Base-by-base conservation (phyloP, 2,888 invertebrate species). In the Sarcophaga variegata region DNA sequence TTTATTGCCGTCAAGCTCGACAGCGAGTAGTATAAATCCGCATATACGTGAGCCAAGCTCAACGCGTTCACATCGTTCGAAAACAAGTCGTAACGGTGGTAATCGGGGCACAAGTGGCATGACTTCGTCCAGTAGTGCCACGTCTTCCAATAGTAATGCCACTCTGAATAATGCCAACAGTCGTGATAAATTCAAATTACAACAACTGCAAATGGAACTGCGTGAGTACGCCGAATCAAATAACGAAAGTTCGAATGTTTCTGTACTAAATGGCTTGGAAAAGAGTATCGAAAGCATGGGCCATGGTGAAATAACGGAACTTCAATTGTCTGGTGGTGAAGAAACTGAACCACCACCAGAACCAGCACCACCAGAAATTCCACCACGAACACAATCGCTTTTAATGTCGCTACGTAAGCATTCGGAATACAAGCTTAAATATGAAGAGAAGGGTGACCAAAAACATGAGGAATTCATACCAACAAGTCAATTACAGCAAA, bases 281-380 rank as follows among this genome's bases (percentile, higher is more conserved):
- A 86, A 83, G 11, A 88, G 81, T 95, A 95, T 64, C 25, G 67
- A 6, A 4, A 22, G n/a, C 69, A 66, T 62, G 17, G 67, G 95
- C 95, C 85, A 84, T 76, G 81, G 87, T 76, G 88, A 89, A 76
- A 86, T 88, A 45, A 79, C 76, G 54, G 83, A 84, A 47, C 60
- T 85, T 27, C 63, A 80, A 63, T 71, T 90, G 71, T 89, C 90
- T 62, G 90, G 89, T 22, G 89, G 89, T 45, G 92, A 91, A 72
- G 92, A 91, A 49, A 90, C 90, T 89, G 97, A 97, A 87, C 97
- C 97, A 3, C 97, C 97, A 14, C 97, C 97, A 4, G 97, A 97
- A 91, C 97, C 97, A 2, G 97, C 97, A 74, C 97, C 97, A 8
- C 97, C 97, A 3, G 97, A 97, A 94, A 96, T 97, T 75, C 97